A percentile compares a stretch with the other conserved stretches of the same genome.
Evolutionary conservation across 2,888 invertebrate genomes (phyloP).

Genomic region (Pseudococcus jackbeardsleyi): DNA sequence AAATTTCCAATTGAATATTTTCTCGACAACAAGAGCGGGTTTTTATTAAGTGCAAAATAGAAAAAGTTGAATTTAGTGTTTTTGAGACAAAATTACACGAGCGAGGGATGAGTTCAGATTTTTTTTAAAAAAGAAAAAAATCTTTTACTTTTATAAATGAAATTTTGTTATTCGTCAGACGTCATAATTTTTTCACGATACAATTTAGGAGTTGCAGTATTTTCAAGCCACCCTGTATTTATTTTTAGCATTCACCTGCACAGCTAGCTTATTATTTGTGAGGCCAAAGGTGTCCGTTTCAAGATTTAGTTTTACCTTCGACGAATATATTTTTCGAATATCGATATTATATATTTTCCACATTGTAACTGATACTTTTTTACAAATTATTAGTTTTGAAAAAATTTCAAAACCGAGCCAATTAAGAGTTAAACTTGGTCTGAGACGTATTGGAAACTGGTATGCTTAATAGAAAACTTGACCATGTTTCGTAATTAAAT

Average conservation of each 20-base stretch:
- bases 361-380: not conserved
- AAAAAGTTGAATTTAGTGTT: no score
- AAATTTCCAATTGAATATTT: no score
- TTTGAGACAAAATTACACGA: no score
- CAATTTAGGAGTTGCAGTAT: no score
- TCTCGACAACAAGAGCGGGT: no score
- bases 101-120: no score
- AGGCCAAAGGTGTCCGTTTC: not conserved
- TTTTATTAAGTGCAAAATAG: no score
- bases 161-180: no score
- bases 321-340: not conserved
- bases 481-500: slow-evolving; percentile 26
- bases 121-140: no score
- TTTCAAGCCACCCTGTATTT: not conserved
- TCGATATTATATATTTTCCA: not conserved
- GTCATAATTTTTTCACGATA: no score
- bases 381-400: not conserved
- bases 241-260: not conserved
- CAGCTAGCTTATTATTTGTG: not conserved
- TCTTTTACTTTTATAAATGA: no score
- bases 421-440: not conserved
- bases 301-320: not conserved
- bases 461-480: slow-evolving; percentile 5
- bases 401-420: slow-evolving; percentile 8
- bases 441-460: not conserved